Percentiles rank a stretch among this genome's conserved stretches.
phyloP scores from a whole-genome alignment of 2,888 invertebrate genomes.

The Myopa testacea region DNA sequence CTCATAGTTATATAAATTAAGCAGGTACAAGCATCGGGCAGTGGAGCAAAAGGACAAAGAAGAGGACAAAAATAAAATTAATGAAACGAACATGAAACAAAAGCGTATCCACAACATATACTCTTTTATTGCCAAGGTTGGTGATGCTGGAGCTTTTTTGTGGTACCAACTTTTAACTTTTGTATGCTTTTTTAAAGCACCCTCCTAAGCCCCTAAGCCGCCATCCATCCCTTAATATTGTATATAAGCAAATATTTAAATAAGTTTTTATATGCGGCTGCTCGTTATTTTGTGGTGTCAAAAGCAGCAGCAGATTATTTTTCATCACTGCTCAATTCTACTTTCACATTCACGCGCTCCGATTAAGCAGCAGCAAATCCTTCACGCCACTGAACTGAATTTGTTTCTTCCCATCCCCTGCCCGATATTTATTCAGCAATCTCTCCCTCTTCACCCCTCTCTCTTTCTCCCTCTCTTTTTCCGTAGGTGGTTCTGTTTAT shows the following conservation, averaged over 20 bases:
- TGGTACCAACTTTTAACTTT: neutral
- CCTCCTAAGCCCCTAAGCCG: too few species aligned
- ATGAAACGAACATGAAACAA: neutral
- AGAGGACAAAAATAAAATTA: too few species aligned
- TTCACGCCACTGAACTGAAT: neutral
- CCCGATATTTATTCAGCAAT: too few species aligned
- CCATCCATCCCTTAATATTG: too few species aligned
- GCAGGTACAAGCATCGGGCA: neutral
- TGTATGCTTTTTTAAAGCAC: too few species aligned
- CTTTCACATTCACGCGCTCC: slow-evolving; percentile 1
- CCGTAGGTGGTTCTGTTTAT: too few species aligned
- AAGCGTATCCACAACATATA: neutral
- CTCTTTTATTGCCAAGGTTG: neutral
- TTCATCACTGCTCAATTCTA: slow-evolving; percentile 15
- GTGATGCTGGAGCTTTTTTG: neutral
- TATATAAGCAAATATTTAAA: neutral
- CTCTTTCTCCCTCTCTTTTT: too few species aligned
- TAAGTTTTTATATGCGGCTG: too few species aligned
- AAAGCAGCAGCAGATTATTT: slow-evolving; percentile 15
- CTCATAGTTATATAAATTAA: neutral
- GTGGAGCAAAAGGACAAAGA: neutral
- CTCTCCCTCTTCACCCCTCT: too few species aligned
- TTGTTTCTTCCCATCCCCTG: neutral
- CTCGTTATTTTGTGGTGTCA: too few species aligned
- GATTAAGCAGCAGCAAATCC: neutral